Conservation (phyloP, 2,113 vertebrate species). For the Podarcis cretensis region DNA sequence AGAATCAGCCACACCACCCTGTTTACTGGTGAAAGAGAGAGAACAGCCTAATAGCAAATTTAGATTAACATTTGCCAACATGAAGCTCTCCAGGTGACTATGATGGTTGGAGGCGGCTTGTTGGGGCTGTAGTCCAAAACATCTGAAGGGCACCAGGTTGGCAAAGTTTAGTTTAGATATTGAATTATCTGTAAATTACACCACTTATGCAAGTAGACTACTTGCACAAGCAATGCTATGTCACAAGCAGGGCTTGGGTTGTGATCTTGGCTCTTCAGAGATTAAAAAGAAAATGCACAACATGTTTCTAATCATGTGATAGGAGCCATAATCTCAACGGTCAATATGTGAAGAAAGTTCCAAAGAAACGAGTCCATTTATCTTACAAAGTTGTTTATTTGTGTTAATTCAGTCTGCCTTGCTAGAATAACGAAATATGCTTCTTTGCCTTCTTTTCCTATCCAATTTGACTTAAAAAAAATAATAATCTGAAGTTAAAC, state of each 20-base stretch:
- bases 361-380: background rate
- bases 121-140: no score
- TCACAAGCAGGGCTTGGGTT: background rate
- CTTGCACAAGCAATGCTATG: background rate
- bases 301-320: background rate
- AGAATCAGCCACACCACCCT: background rate
- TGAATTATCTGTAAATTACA: no score
- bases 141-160: no score
- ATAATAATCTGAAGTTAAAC: background rate
- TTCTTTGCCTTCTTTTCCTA: background rate
- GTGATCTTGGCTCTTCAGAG: background rate
- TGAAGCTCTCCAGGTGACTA: no score
- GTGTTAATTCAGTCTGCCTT: no score
- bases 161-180: no score
- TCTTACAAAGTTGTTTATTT: no score
- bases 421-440: no score
- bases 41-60: no score
- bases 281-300: background rate
- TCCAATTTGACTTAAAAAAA: background rate
- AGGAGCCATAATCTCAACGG: background rate
- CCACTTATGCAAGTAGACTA: background rate
- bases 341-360: background rate
- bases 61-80: no score
- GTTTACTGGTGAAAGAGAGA: no score
- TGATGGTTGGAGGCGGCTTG: no score